Evolutionary conservation across 2,888 invertebrate species (phyloP).

Genomic region (Diplolepis rosae): DNA sequence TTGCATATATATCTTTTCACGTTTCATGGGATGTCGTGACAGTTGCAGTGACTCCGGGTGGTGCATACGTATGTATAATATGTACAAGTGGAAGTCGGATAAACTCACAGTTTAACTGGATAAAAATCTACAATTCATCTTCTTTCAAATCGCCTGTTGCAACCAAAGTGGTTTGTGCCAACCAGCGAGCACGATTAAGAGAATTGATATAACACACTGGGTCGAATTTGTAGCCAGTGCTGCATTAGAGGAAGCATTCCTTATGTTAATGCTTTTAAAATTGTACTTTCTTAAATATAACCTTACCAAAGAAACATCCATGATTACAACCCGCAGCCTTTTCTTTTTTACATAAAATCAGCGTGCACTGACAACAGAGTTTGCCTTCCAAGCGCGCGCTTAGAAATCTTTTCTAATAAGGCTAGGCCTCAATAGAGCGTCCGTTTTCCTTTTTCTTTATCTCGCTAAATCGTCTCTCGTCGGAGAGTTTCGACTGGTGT

Average conservation of each 20-base stretch:
- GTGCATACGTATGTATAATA: constrained; percentile 33
- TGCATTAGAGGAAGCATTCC: background rate
- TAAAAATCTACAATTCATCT: constrained; percentile 36
- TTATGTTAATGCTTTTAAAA: constrained; percentile 3
- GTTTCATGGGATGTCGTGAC: constrained; percentile 5
- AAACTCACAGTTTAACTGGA: constrained; percentile 45
- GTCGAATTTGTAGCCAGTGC: constrained; percentile 11
- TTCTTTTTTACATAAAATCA: too few species aligned
- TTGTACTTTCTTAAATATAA: constrained; percentile 21
- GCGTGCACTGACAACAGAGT: too few species aligned
- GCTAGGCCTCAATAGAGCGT: constrained; percentile 53
- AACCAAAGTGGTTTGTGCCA: constrained; percentile 11
- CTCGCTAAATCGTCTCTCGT: constrained; percentile 6
- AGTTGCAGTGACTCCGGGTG: constrained; percentile 14
- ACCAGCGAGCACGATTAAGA: constrained; percentile 9
- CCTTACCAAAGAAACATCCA: constrained; percentile 26
- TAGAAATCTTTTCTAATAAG: constrained; percentile 47
- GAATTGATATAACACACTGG: constrained; percentile 8
- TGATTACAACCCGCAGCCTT: constrained; percentile 10
- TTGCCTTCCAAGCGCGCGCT: constrained; percentile 50
- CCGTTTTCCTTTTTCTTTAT: constrained; percentile 41
- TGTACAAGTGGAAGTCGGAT: constrained; percentile 36
- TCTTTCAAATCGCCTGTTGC: constrained; percentile 1
- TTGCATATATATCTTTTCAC: constrained; percentile 19
- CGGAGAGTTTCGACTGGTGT: constrained; percentile 41